A percentile compares a stretch with the other conserved stretches of the same genome.
Evolutionary conservation across 1,140 invertebrate species (phyloP).

Genomic region (Macrostomum lignano): DNA sequence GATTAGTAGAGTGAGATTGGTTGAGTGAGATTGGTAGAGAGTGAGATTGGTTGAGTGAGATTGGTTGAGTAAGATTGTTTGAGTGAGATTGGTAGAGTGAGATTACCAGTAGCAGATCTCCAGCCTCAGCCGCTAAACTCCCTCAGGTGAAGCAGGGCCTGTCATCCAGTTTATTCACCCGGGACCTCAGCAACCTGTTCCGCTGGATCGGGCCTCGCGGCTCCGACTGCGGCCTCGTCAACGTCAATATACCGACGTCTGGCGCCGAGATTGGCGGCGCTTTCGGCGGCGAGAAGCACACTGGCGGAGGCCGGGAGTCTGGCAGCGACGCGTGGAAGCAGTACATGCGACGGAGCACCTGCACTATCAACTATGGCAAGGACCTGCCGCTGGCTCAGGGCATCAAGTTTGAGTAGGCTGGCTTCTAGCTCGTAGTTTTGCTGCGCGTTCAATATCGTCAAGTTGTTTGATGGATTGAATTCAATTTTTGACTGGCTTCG

Average conservation of each 20-base stretch:
- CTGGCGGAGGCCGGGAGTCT: conserved; percentile 67
- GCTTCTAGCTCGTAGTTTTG: too few relatives aligned
- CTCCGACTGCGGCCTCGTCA: conserved; percentile 80
- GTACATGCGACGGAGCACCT: conserved; percentile 59
- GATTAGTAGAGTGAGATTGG: too few relatives aligned
- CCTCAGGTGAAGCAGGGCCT: conserved; percentile 83
- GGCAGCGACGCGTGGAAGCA: conserved; percentile 82
- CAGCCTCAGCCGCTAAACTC: too few relatives aligned
- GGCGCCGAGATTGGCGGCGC: conserved; percentile 85
- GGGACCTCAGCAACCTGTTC: conserved; percentile 55
- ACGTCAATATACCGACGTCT: conserved; percentile 77
- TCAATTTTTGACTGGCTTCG: too few relatives aligned
- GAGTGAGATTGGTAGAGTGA: too few relatives aligned
- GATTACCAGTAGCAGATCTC: too few relatives aligned
- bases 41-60: too few relatives aligned
- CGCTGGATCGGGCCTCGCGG: conserved; percentile 62
- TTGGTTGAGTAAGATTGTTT: too few relatives aligned
- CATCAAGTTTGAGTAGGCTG: conserved; percentile 73
- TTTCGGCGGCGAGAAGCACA: conserved; percentile 45
- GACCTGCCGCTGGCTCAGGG: conserved; percentile 66
- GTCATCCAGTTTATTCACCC: conserved; percentile 76
- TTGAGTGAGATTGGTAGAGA: too few relatives aligned
- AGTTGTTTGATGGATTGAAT: too few relatives aligned
- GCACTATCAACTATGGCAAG: conserved; percentile 61
- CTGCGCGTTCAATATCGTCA: too few relatives aligned